These are phyloP conservation scores for Myotis davidii DNA, from an alignment of 2,113 vertebrate genomes.

Conservation along the genomic window DNA sequence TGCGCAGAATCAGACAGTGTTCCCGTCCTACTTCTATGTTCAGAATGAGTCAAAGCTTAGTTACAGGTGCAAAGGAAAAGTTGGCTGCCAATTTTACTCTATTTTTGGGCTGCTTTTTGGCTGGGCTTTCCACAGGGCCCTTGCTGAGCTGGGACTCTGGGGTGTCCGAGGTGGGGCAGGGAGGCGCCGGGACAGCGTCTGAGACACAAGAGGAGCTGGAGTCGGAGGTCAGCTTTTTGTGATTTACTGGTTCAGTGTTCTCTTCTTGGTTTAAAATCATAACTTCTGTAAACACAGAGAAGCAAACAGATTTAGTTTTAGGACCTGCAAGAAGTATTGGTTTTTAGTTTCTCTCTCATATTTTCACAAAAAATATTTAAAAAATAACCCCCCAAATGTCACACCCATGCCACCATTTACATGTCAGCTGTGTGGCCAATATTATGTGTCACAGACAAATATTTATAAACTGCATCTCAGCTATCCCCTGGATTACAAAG, in stretches of 20 bases:
- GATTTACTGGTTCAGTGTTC: conserved; percentile 67
- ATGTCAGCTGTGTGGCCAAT: not conserved
- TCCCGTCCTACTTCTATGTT: conserved; percentile 73
- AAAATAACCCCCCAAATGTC: not conserved
- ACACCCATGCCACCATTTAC: not conserved
- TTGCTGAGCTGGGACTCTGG: conserved; percentile 63
- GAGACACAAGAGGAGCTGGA: conserved; percentile 25
- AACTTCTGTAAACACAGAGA: conserved; percentile 80
- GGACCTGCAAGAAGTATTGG: not conserved
- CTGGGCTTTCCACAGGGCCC: conserved; percentile 89
- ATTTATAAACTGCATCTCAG: not conserved
- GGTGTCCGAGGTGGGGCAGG: conserved; percentile 72
- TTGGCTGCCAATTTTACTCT: conserved; percentile 96
- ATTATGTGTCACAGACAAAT: not conserved
- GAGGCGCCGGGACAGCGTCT: conserved; percentile 63
- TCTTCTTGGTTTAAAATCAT: conserved; percentile 83
- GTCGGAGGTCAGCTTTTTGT: conserved; percentile 14
- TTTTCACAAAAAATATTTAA: not conserved
- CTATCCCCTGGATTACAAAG: not conserved
- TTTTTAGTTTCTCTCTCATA: not conserved
- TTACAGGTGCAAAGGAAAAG: conserved; percentile 93
- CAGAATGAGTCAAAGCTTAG: conserved; percentile 86
- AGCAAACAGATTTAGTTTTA: conserved; percentile 38
- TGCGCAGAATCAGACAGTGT: conserved; percentile 80
- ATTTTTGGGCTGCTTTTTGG: conserved; percentile 91